Conservation (phyloP, 2,888 invertebrate genomes). For the Ectobius pallidus region DNA sequence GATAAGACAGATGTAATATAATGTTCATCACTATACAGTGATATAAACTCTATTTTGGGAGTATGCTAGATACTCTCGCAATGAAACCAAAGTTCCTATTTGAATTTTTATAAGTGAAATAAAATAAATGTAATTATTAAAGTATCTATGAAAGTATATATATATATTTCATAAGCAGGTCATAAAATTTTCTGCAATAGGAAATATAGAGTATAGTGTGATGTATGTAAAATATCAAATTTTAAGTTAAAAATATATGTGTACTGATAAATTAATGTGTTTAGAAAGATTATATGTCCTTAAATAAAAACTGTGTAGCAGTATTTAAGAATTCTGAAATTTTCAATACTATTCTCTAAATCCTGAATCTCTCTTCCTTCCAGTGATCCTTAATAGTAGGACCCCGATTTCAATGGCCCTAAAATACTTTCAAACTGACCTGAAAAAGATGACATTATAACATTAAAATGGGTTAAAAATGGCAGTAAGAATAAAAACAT, state of each 20-base stretch:
- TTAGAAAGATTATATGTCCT: constrained; percentile 37
- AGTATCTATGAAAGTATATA: constrained; percentile 40
- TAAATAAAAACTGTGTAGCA: constrained; percentile 28
- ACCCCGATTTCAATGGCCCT: no score
- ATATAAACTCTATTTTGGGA: constrained; percentile 8
- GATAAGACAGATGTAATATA: background rate
- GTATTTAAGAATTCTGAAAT: background rate
- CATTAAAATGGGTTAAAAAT: no score
- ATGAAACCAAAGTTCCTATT: constrained; percentile 69
- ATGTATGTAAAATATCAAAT: constrained; percentile 32
- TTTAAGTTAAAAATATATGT: constrained; percentile 34
- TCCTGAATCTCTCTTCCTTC: no score
- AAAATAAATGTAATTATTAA: constrained; percentile 47
- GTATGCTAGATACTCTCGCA: constrained; percentile 52
- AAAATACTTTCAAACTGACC: no score
- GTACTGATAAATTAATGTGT: constrained; percentile 33
- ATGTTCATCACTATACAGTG: background rate
- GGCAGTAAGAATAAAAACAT: no score
- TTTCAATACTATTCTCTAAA: no score
- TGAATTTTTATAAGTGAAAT: constrained; percentile 54
- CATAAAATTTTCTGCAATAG: constrained; percentile 32
- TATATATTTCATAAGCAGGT: constrained; percentile 43
- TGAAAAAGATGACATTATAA: no score
- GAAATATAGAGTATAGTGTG: constrained; percentile 32
- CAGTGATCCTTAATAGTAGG: no score